A percentile compares a stretch with the other conserved stretches of the same genome.
Evolutionary conservation across 1,140 invertebrate genomes (phyloP).

Genomic region (Phthorimaea operculella): DNA sequence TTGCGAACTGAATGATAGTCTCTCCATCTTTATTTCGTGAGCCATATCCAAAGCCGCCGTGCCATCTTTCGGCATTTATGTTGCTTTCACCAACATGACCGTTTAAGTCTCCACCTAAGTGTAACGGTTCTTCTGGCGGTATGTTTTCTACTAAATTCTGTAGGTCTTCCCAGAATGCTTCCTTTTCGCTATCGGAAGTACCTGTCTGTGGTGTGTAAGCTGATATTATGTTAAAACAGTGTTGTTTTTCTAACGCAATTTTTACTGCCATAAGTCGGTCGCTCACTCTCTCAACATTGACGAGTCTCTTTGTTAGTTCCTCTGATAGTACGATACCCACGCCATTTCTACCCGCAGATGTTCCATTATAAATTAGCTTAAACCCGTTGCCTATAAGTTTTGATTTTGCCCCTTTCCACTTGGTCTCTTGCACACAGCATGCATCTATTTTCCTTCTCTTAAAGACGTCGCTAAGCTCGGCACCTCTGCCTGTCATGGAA

Average conservation of each 20-base stretch:
- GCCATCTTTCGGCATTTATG: background rate
- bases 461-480: no score
- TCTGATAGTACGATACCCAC: conserved; percentile 5
- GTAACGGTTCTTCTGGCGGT: background rate
- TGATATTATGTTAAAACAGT: background rate
- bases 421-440: no score
- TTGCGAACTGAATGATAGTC: background rate
- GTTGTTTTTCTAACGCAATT: background rate
- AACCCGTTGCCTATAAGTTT: conserved; percentile 10
- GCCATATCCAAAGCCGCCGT: conserved; percentile 2
- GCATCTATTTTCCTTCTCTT: no score
- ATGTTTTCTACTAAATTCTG: background rate
- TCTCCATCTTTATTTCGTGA: background rate
- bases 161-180: background rate
- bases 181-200: background rate
- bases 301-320: background rate
- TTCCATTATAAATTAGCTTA: conserved; percentile 15
- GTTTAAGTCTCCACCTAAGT: background rate
- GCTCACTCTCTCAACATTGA: conserved; percentile 3
- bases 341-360: background rate
- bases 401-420: background rate
- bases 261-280: conserved; percentile 7
- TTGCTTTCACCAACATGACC: background rate
- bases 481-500: no score
- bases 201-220: background rate